Percentiles rank a stretch among this genome's conserved stretches.
Evolutionary conservation across 2,888 invertebrate species (phyloP).

Genomic region (Dimorphilus gyrociliatus): DNA sequence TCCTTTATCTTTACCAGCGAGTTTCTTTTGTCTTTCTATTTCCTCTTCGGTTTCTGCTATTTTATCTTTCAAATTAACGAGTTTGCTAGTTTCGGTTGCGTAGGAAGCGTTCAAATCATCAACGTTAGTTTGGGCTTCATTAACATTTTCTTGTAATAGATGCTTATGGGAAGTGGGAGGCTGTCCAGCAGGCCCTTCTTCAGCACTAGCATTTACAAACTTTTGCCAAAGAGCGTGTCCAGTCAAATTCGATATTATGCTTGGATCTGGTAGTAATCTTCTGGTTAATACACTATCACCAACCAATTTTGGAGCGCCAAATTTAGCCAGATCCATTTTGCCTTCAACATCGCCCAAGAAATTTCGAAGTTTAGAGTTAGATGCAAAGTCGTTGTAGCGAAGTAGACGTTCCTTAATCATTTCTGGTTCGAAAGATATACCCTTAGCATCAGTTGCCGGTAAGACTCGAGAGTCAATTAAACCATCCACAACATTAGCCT

Average conservation of each 20-base stretch:
- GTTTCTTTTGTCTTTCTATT: too few species aligned
- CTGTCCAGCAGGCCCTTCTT: too few species aligned
- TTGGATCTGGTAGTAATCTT: conserved; percentile 8
- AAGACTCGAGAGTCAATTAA: conserved; percentile 24
- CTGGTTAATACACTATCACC: conserved; percentile 17
- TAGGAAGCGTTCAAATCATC: too few species aligned
- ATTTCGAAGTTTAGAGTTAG: conserved; percentile 17
- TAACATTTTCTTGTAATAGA: too few species aligned
- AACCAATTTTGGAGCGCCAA: too few species aligned
- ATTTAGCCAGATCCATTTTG: conserved; percentile 20
- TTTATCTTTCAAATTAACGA: too few species aligned
- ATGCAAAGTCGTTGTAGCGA: not conserved
- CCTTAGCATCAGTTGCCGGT: conserved; percentile 21
- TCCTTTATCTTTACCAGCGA: too few species aligned
- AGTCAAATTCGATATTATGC: conserved; percentile 23
- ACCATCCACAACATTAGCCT: conserved; percentile 23
- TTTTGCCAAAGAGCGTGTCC: conserved; percentile 30
- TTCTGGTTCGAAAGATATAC: conserved; percentile 23
- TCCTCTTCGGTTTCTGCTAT: too few species aligned
- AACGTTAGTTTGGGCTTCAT: too few species aligned
- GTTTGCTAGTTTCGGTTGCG: too few species aligned
- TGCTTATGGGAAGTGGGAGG: too few species aligned
- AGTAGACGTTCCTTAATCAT: conserved; percentile 21
- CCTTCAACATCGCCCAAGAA: conserved; percentile 25
- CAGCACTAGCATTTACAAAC: too few species aligned